These are phyloP conservation scores for Anthopleura xanthogrammica DNA, from an alignment of 92 coral and sea anemone genomes.

Conservation along the genomic window DNA sequence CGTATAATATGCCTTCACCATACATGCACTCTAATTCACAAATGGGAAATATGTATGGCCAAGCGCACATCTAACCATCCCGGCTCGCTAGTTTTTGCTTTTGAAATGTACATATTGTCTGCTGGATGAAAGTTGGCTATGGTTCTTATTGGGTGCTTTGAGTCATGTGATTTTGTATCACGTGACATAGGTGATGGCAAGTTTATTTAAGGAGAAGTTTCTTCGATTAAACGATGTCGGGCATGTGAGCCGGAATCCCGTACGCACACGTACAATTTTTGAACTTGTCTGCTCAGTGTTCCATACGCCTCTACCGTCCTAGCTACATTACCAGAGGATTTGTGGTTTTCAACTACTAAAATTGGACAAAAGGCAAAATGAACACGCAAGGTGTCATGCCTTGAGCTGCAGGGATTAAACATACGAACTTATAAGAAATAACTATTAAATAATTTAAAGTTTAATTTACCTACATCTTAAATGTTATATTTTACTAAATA, in stretches of 20 bases:
- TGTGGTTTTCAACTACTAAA: neutral
- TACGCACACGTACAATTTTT: neutral
- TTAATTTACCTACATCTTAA: neutral
- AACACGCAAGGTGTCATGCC: too few relatives aligned
- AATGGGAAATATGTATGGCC: constrained; percentile 46
- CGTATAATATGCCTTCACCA: constrained; percentile 74
- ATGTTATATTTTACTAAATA: neutral
- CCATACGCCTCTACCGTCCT: neutral
- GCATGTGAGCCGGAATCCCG: neutral
- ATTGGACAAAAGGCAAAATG: too few relatives aligned
- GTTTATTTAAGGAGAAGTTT: neutral
- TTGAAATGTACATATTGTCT: constrained; percentile 19
- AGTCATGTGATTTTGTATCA: neutral
- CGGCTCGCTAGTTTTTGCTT: neutral
- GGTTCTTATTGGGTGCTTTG: neutral
- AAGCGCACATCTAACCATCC: constrained; percentile 57
- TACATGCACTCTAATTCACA: constrained; percentile 73
- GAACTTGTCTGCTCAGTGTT: neutral
- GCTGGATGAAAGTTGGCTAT: neutral
- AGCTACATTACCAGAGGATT: too few relatives aligned
- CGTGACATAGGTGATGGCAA: constrained; percentile 4
- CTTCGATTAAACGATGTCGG: neutral
- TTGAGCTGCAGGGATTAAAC: too few relatives aligned
- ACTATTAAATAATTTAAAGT: too few relatives aligned
- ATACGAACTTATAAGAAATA: too few relatives aligned